A percentile compares a stretch with the other conserved stretches of the same genome.
phyloP scores from a whole-genome alignment of 2,888 invertebrate genomes.

The Cryptus viduatorius region DNA sequence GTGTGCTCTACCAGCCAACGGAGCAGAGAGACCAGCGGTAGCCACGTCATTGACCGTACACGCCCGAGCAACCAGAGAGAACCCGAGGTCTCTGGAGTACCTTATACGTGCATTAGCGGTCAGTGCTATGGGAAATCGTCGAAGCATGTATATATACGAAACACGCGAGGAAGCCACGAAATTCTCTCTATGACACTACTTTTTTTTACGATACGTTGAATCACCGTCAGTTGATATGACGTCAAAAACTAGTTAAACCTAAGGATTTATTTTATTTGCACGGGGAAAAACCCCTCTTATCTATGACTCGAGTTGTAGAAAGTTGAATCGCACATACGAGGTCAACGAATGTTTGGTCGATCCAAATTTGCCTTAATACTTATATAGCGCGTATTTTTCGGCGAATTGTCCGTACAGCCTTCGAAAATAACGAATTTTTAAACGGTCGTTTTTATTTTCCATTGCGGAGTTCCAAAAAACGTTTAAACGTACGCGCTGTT shows the following conservation, averaged over 20 bases:
- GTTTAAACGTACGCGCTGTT: no score
- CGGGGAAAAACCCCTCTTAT: not conserved
- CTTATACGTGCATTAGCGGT: conserved; percentile 69
- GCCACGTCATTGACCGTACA: conserved; percentile 71
- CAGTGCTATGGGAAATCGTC: conserved; percentile 64
- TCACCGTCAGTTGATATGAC: conserved; percentile 5
- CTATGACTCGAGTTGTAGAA: not conserved
- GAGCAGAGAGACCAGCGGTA: conserved; percentile 54
- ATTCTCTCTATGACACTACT: conserved; percentile 34
- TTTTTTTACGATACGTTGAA: conserved; percentile 28
- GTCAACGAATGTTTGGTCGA: not conserved
- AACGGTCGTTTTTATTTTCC: no score
- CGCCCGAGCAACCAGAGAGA: conserved; percentile 63
- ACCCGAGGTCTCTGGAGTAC: conserved; percentile 62
- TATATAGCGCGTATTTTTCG: no score
- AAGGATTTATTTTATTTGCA: conserved; percentile 8
- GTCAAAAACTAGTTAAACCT: conserved; percentile 8
- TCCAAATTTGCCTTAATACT: not conserved
- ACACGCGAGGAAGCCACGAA: conserved; percentile 41
- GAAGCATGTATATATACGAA: conserved; percentile 28
- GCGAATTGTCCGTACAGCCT: no score
- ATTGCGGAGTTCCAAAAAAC: no score
- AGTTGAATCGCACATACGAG: not conserved
- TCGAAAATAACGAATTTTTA: no score
- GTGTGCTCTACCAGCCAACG: conserved; percentile 34